Evolutionary conservation across 2,888 invertebrate species (phyloP), one percentile per base, ranked within the genome.

Genomic region (Macaria liturata): DNA sequence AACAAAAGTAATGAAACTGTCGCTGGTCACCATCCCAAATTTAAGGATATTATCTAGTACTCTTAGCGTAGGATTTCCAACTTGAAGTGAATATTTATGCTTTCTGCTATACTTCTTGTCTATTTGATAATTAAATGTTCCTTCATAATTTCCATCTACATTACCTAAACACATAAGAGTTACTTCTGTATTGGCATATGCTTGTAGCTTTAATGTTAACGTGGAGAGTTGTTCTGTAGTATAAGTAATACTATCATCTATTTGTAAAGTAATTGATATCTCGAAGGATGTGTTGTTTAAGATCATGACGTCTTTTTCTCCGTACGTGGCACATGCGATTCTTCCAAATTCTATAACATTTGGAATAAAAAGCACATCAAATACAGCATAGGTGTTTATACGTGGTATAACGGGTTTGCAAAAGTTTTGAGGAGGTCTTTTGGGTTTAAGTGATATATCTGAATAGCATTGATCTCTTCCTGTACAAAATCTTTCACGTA

Each of bases 21-120:
- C 91, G 48, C 76, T 78, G 9, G 86, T 84, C 6, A 85, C 83
- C 91, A 91, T 91, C n/a, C 91, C 91, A 69, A 91, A 91, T 62
- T 88, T 91, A 45, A 90, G 68, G 57, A 46, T 66, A 66, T 77
- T 84, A 3, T 91, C 90, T 58, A 68, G 68, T 57, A 88, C 49
- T 65, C 74, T 74, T 54, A 91, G 71, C 47, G 70, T 69, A 7
- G 91, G 83, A 61, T 78, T 78, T 43, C 75, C 80, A 4, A 85
- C 82, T 70, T 81, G 71, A 57, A 88, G 68, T 34, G 52, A 68
- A 63, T 88, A 91, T 30, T 74, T 69, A 67, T 90, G 87, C 70
- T 78, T 77, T 60, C 82, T 76, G 54, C 59, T 61, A 66, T 76
- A 90, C 62, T 72, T 81, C 54, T 81, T 67, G 61, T 90, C 81